Conservation (phyloP, 2,113 vertebrate species). For the Nycticebus coucang region DNA sequence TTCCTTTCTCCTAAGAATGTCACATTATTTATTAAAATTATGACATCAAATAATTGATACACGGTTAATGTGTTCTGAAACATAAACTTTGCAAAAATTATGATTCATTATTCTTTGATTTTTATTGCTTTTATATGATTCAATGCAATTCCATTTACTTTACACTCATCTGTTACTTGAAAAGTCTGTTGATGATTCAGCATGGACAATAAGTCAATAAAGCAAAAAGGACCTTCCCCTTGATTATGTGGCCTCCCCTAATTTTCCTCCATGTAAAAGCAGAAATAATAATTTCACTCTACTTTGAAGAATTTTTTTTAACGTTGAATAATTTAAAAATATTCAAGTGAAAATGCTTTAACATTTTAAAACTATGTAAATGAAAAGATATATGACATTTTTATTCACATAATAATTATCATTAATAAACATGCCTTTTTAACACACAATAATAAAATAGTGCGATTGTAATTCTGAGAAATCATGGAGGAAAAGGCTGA, state of each 20-base stretch:
- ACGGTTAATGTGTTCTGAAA: not conserved
- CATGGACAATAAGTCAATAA: slow-evolving; percentile 22
- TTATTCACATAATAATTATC: slow-evolving; percentile 21
- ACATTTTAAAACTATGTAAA: not conserved
- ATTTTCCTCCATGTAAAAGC: not conserved
- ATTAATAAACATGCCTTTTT: not conserved
- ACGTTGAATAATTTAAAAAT: not conserved
- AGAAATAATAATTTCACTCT: not conserved
- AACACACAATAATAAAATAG: not conserved
- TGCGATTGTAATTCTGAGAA: not conserved
- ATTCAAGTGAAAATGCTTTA: not conserved
- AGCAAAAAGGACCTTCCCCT: not conserved
- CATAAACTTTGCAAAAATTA: slow-evolving; percentile 32
- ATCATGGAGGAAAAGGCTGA: not conserved
- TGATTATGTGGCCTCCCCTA: not conserved
- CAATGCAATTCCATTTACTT: slow-evolving; percentile 27
- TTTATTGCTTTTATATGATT: slow-evolving; percentile 29
- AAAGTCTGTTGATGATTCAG: slow-evolving; percentile 15
- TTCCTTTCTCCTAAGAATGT: not conserved
- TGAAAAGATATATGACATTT: not conserved
- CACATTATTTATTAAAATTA: slow-evolving; percentile 35
- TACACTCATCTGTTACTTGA: not conserved
- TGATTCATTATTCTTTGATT: slow-evolving; percentile 26
- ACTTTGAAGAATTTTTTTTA: not conserved
- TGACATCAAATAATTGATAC: slow-evolving; percentile 34